phyloP scores from a whole-genome alignment of 2,797 vertebrate genomes.

The Ctenochaetus hawaiiensis region DNA sequence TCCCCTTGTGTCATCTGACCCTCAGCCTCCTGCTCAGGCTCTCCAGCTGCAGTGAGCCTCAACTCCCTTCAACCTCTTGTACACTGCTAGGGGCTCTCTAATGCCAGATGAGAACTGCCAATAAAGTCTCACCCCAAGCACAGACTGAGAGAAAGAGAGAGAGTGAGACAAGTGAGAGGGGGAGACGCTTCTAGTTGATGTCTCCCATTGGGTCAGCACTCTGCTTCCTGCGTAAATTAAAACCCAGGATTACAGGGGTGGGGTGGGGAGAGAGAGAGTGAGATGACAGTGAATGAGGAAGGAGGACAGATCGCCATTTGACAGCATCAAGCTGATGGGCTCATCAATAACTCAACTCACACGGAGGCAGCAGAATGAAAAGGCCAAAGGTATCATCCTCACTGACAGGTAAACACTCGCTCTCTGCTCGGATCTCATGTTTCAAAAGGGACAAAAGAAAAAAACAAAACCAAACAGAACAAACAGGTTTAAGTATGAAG shows the following conservation, averaged over 20 bases:
- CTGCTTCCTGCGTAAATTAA: constrained; percentile 57
- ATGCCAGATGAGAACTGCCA: constrained; percentile 59
- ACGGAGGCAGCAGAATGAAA: constrained; percentile 42
- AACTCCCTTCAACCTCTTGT: constrained; percentile 50
- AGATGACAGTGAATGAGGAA: constrained; percentile 17
- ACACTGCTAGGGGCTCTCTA: constrained; percentile 35
- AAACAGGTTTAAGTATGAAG: too few relatives aligned
- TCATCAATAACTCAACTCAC: constrained; percentile 62
- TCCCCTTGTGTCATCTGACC: constrained; percentile 34
- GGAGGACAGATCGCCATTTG: constrained; percentile 34
- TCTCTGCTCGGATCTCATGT: background rate
- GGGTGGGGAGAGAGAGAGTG: constrained; percentile 14
- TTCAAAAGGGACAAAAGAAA: background rate
- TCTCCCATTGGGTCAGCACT: constrained; percentile 42
- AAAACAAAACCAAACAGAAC: too few relatives aligned
- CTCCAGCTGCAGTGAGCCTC: constrained; percentile 32
- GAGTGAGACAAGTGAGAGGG: constrained; percentile 19
- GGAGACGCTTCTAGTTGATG: constrained; percentile 32
- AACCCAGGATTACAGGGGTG: constrained; percentile 35
- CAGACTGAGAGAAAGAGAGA: constrained; percentile 17
- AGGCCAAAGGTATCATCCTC: constrained; percentile 48
- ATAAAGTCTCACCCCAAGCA: constrained; percentile 48
- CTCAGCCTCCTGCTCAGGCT: constrained; percentile 28
- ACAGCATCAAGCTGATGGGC: constrained; percentile 53
- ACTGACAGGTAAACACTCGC: constrained; percentile 8